Evolutionary conservation across 2,113 vertebrate species (phyloP).

Genomic region (Ptyas mucosa): DNA sequence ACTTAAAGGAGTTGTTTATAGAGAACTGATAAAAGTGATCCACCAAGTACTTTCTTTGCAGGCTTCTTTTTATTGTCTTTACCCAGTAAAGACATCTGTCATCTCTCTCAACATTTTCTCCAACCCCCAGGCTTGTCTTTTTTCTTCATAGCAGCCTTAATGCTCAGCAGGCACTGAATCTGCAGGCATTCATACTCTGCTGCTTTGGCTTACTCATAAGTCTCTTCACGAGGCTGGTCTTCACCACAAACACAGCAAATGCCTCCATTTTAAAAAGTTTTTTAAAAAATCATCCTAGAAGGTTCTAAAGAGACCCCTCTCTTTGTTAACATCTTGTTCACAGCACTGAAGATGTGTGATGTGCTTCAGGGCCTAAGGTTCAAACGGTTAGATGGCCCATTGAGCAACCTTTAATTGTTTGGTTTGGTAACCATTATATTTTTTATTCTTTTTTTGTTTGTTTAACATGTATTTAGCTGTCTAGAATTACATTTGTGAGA

Average conservation of each 20-base stretch:
- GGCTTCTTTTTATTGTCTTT: background rate
- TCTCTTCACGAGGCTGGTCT: background rate
- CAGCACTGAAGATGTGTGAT: background rate
- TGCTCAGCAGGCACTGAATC: background rate
- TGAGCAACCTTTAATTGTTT: background rate
- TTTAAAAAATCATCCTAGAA: background rate
- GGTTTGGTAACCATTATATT: background rate
- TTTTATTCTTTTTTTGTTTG: background rate
- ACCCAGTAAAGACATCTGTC: background rate
- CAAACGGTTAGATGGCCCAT: background rate
- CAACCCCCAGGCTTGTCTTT: background rate
- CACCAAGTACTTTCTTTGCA: background rate
- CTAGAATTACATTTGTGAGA: background rate
- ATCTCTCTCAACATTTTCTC: background rate
- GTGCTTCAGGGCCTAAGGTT: background rate
- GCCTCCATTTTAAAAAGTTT: background rate
- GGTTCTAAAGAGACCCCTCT: background rate
- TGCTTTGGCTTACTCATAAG: background rate
- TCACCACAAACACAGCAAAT: background rate
- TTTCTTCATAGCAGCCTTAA: background rate
- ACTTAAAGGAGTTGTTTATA: background rate
- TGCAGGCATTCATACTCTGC: background rate
- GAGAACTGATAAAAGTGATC: background rate
- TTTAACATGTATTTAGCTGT: background rate
- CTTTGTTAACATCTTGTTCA: background rate